Evolutionary conservation across 2,888 invertebrate species (phyloP), one percentile per base, ranked within the genome.

Genomic region (Hyposoter dolosus): DNA sequence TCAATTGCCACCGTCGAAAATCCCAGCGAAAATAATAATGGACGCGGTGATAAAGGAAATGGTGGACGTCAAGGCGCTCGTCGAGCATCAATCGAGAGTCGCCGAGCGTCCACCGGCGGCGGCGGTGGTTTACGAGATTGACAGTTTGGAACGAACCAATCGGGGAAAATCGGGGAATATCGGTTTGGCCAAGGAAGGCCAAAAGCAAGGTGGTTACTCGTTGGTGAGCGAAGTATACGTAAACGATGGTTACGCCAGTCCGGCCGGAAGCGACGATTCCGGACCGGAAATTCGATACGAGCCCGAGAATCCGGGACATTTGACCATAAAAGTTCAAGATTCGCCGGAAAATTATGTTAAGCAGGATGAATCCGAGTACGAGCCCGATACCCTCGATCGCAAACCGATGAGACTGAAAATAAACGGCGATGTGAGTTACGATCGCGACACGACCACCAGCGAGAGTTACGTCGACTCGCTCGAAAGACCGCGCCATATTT

Each of bases 321-420:
- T 98, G 91, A 97, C 97, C 45, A 98, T 98, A 85, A 97, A 97
- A 94, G 97, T 98, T 0, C 97, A 97, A 92, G 98, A 98, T 92
- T 96, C 97, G 28, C 96, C 97, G 0, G 96, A 97, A 89, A 97
- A 97, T 91, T 97, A 97, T 88, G 96, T 96, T 9, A 96, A 95
- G 90, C 96, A 97, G 72, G 96, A 97, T 82, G 98, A 98, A 91
- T 97, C 97, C 1, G 96, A 96, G 79, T 98, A 97, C 90, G 98
- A 98, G 93, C 98, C 98, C 0, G 98, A 98, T 89, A 98, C 98
- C 0, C 95, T 98, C 81, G 98, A 98, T 91, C 95, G 98, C 40
- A 98, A 98, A 91, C 96, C 97, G 65, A 96, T 95, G 92, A 96
- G 95, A 89, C 92, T 95, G 65, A 95, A 95, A 87, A 92, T 94